Evolutionary conservation across 64 coral and sea anemone species (phyloP).

Genomic region (Platygyra sinensis): DNA sequence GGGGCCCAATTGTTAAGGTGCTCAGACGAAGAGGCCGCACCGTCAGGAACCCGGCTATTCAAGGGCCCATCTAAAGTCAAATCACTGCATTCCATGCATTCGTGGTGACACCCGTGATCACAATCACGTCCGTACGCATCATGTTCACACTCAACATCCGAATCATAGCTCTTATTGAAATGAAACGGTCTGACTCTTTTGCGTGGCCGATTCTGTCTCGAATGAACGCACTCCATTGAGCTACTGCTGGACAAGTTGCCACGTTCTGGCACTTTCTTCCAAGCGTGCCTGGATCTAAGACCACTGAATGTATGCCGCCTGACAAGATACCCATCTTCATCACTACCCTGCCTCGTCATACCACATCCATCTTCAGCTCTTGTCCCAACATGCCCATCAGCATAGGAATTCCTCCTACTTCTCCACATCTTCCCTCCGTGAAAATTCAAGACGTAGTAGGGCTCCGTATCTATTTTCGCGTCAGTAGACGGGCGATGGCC

Average conservation of each 20-base stretch:
- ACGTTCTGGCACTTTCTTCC: conserved; percentile 12
- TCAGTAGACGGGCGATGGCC: neutral
- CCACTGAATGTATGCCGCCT: neutral
- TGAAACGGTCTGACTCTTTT: neutral
- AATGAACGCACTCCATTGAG: conserved; percentile 33
- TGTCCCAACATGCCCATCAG: neutral
- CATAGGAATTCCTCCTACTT: neutral
- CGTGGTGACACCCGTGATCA: neutral
- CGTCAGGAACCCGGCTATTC: conserved; percentile 28
- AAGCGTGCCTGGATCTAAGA: neutral
- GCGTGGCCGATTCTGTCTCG: neutral
- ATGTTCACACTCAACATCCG: neutral
- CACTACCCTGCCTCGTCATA: neutral
- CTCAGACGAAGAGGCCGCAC: conserved; percentile 29
- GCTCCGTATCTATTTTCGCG: neutral
- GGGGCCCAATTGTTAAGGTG: conserved; percentile 8
- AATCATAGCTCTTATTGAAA: neutral
- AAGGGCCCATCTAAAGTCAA: neutral
- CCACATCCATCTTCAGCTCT: neutral
- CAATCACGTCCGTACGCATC: neutral
- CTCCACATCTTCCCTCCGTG: neutral
- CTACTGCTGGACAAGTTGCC: conserved; percentile 11
- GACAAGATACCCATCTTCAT: neutral
- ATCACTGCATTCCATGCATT: conserved; percentile 1
- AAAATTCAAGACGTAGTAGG: conserved; percentile 25